Percentiles rank a stretch among this genome's conserved stretches.
Evolutionary conservation across 2,797 vertebrate genomes (phyloP).

Genomic region (Phrynocephalus forsythii): DNA sequence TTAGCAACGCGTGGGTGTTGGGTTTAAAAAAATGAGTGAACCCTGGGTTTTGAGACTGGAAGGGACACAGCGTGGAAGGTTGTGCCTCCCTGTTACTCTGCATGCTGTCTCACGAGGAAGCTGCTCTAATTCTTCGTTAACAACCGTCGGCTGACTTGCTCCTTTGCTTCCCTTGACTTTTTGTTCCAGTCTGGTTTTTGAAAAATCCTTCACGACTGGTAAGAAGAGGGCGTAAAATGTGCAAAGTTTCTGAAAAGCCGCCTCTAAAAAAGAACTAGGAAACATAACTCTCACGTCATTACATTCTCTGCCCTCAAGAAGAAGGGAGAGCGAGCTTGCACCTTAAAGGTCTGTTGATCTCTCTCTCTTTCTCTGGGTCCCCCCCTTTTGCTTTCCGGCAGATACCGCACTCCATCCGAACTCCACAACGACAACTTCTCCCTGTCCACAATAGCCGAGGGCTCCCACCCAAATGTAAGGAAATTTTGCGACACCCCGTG

Average conservation of each 20-base stretch:
- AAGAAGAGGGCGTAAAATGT: background rate
- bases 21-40: background rate
- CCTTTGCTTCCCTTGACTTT: too few species aligned
- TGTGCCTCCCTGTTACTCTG: too few species aligned
- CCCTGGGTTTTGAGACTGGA: background rate
- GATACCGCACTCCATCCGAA: conserved; percentile 95
- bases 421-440: conserved; percentile 99
- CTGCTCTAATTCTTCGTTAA: too few species aligned
- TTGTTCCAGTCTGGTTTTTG: too few species aligned
- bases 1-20: background rate
- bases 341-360: background rate
- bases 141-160: too few species aligned
- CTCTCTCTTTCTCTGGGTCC: background rate
- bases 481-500: conserved; percentile 85
- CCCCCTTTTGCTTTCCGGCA: conserved; percentile 75
- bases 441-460: conserved; percentile 98
- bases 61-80: background rate
- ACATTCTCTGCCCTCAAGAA: too few species aligned
- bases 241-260: background rate
- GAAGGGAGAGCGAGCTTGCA: too few species aligned
- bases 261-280: too few species aligned
- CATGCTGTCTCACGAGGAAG: too few species aligned
- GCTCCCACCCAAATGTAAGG: conserved; percentile 99
- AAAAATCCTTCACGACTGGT: too few species aligned
- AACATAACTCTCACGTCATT: too few species aligned